Base-by-base conservation (phyloP, 2,888 invertebrate species). In the Harpagoxenus sublaevis region DNA sequence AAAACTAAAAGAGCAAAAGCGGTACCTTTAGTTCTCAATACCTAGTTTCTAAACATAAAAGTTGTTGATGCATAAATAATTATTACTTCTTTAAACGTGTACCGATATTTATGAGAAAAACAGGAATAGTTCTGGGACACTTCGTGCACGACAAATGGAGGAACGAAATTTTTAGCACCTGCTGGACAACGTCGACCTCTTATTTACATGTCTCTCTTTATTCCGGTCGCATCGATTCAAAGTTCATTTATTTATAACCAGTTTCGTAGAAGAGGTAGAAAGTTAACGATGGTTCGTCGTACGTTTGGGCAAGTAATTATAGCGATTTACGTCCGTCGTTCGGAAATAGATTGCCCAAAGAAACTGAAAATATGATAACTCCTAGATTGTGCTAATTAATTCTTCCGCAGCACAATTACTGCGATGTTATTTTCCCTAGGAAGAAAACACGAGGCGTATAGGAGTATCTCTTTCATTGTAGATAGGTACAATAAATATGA, bases 221-320 rank as follows among this genome's bases (percentile, higher is more conserved):
- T 79, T 71, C 35, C 35, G 31, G 57, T 60, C 79, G 73, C 35
- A 79, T 79, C 79, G 79, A 79, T 79, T 79, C 57, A 68, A 79
- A 79, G 79, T 79, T 79, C 57, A 79, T 23, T 71, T 79, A 79
- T 79, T 79, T 79, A 71, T 79, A 79, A 60, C 35, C 6, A 31
- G 35, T 79, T 79, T 71, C 9, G 73, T 71, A 48, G 66, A 18
- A 68, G 48, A 45, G 28, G 18, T 68, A 68, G 15, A 75, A 63
- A 35, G 57, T 71, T 71, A 79, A 71, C 35, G 35, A 60, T 60
- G 23, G 73, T 79, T 79, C 57, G 57, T 71, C 71, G 55, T 79
- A 79, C 60, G 79, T 68, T 79, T 12, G 5, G 60, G 42, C 28
- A 45, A 79, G 39, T 57, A 60, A 79, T 71, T 71, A 79, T 79